phyloP scores from a whole-genome alignment of 30 jellyfish, hydroid and myxozoan species.

The Clytia hemisphaerica region DNA sequence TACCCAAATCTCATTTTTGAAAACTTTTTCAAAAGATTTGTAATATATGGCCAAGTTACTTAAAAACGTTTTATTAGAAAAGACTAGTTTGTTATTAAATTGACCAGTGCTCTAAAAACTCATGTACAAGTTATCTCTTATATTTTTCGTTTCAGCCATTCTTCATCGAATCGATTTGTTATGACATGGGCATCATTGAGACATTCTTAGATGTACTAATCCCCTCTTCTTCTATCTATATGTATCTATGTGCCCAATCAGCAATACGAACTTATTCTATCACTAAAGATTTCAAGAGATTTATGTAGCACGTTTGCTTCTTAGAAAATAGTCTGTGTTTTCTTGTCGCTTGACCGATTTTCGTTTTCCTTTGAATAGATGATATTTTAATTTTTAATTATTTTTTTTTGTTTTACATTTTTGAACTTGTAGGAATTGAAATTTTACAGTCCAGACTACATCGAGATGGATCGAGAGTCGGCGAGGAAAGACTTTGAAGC shows the following conservation, averaged over 20 bases:
- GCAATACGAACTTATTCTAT: no score
- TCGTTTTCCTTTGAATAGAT: background rate
- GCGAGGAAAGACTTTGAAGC: slow-evolving; percentile 72
- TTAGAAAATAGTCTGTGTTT: background rate
- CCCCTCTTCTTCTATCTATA: no score
- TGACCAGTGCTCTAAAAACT: no score
- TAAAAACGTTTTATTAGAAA: no score
- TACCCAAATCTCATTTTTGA: no score
- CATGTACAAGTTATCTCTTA: no score
- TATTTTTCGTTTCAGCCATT: slow-evolving; percentile 42
- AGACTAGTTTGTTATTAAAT: no score
- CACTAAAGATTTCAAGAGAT: no score
- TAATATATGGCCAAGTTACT: no score
- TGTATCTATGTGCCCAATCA: no score
- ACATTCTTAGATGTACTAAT: slow-evolving; percentile 52
- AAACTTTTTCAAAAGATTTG: no score
- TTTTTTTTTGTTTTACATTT: background rate
- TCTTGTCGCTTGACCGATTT: background rate
- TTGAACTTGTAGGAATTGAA: slow-evolving; percentile 53
- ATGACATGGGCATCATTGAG: slow-evolving; percentile 58
- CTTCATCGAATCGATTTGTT: slow-evolving; percentile 71
- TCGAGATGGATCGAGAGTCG: slow-evolving; percentile 41
- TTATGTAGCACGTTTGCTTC: no score
- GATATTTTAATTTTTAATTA: background rate
- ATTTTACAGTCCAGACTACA: slow-evolving; percentile 79